Percentiles rank a stretch among this genome's conserved stretches.
phyloP scores from a whole-genome alignment of 2,113 vertebrate genomes.

The Spea bombifrons region DNA sequence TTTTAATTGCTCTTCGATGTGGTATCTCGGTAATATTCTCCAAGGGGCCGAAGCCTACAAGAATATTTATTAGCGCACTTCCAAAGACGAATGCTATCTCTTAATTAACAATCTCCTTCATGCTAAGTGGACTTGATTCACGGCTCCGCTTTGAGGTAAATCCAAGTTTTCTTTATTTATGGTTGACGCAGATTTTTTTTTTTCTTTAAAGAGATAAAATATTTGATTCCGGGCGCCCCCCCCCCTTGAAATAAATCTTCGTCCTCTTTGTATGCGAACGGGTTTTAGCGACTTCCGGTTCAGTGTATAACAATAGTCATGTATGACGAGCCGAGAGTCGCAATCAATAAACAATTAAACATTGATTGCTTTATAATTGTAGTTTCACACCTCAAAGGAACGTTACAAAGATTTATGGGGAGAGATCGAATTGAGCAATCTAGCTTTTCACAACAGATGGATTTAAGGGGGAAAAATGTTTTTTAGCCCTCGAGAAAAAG shows the following conservation, averaged over 20 bases:
- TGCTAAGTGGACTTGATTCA: constrained; percentile 44
- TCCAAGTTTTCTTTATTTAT: constrained; percentile 15
- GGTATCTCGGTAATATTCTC: constrained; percentile 34
- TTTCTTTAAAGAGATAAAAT: not conserved
- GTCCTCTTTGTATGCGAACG: not conserved
- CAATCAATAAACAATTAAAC: constrained; percentile 6
- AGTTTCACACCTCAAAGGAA: not conserved
- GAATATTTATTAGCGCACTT: constrained; percentile 42
- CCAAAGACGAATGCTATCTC: constrained; percentile 27
- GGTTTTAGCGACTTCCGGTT: not conserved
- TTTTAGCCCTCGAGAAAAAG: no score
- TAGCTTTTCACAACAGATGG: no score
- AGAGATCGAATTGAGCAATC: not conserved
- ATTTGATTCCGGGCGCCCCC: not conserved
- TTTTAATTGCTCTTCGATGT: constrained; percentile 36
- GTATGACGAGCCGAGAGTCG: not conserved
- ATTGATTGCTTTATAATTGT: not conserved
- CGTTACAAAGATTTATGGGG: not conserved
- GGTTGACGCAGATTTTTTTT: not conserved
- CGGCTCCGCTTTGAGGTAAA: constrained; percentile 11
- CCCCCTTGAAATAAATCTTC: not conserved
- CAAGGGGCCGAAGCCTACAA: constrained; percentile 23
- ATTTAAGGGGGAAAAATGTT: no score
- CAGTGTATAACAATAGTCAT: not conserved
- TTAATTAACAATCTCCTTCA: constrained; percentile 47